Evolutionary conservation across 2,797 vertebrate genomes (phyloP).

Genomic region (Eutrigla gurnardus): DNA sequence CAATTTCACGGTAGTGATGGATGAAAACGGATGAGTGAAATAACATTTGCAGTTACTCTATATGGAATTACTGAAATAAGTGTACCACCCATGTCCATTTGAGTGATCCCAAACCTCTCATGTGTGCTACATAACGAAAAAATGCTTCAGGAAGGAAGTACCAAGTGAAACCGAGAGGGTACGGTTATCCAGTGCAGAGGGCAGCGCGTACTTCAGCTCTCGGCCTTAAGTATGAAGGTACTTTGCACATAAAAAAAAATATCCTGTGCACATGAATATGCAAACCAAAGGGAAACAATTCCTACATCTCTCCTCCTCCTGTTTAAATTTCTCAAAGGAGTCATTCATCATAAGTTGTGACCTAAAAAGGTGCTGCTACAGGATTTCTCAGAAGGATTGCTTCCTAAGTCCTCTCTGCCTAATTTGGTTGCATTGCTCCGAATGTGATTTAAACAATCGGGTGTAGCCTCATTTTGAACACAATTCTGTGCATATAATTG

Average conservation of each 20-base stretch:
- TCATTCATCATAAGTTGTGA: slow-evolving; percentile 77
- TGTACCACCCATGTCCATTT: slow-evolving; percentile 37
- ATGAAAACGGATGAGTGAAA: slow-evolving; percentile 24
- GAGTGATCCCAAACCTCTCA: slow-evolving; percentile 52
- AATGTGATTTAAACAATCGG: slow-evolving; percentile 66
- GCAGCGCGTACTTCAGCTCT: slow-evolving; percentile 29
- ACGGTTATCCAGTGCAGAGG: slow-evolving; percentile 38
- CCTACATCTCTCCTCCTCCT: slow-evolving; percentile 55
- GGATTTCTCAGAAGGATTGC: slow-evolving; percentile 71
- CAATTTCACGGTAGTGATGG: neutral
- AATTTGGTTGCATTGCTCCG: slow-evolving; percentile 67
- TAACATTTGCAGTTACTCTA: slow-evolving; percentile 24
- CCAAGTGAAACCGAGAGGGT: slow-evolving; percentile 60
- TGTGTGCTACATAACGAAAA: slow-evolving; percentile 56
- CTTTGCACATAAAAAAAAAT: slow-evolving; percentile 38
- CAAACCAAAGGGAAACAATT: slow-evolving; percentile 68
- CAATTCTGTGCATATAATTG: slow-evolving; percentile 48
- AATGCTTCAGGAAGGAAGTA: slow-evolving; percentile 61
- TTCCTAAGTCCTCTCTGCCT: slow-evolving; percentile 66
- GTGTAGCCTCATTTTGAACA: slow-evolving; percentile 48
- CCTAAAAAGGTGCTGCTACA: slow-evolving; percentile 74
- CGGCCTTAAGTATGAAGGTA: slow-evolving; percentile 31
- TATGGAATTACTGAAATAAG: slow-evolving; percentile 43
- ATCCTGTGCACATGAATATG: slow-evolving; percentile 60
- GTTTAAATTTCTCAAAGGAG: slow-evolving; percentile 76